A percentile compares a stretch with the other conserved stretches of the same genome.
Conservation (phyloP, 2,113 vertebrate genomes). For the Sceloporus tristichus region DNA sequence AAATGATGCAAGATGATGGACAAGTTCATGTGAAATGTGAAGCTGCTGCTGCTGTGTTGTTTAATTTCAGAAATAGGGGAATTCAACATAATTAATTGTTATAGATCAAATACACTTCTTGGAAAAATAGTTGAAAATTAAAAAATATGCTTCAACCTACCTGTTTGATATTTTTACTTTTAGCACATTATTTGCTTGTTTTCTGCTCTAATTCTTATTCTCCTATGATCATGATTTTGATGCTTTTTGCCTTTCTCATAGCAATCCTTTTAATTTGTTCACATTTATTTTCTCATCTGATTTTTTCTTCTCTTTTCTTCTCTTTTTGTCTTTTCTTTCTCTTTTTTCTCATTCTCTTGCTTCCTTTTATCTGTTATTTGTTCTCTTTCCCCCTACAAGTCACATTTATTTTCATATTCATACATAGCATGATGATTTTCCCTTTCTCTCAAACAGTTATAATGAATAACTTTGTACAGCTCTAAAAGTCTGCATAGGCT, state of each 20-base stretch:
- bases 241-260: background rate
- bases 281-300: background rate
- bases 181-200: background rate
- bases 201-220: background rate
- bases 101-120: background rate
- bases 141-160: background rate
- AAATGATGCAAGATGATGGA: constrained; percentile 5
- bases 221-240: background rate
- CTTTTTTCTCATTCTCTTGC: background rate
- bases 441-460: background rate
- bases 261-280: background rate
- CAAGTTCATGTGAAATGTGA: background rate
- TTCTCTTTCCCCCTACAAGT: background rate
- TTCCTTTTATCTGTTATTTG: background rate
- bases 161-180: background rate
- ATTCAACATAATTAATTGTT: constrained; percentile 40
- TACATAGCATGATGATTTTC: background rate
- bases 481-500: background rate
- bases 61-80: constrained; percentile 39
- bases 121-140: background rate
- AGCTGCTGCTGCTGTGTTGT: background rate
- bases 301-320: background rate
- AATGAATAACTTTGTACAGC: background rate
- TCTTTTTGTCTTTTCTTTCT: background rate
- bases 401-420: background rate